Base-by-base conservation (phyloP, 2,113 vertebrate species). In the Rhabdornis inornatus region DNA sequence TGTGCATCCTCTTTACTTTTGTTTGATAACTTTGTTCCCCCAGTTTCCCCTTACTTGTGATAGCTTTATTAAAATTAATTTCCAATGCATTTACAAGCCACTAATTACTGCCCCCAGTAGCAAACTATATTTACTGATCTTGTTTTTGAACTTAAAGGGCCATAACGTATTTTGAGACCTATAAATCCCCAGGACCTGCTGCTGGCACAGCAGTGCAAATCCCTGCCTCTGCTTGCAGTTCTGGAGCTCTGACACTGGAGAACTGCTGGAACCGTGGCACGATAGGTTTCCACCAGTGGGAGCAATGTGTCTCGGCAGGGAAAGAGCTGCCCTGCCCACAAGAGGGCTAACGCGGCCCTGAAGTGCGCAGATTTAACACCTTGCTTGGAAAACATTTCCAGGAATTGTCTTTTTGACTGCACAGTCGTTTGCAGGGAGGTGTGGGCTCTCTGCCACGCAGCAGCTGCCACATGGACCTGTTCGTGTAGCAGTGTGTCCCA, bases 401-500 rank as follows among this genome's bases (percentile, higher is more conserved):
- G 33, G 42, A 47, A 1, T 14, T n/a, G 15, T 6, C 13, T 42
- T 78, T 78, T 66, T 66, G 15, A 22, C 39, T 35, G 23, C 28
- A 37, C 15, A 17, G 30, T 13, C 6, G 7, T 80, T 55, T 66
- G 13, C 20, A 87, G 39, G 56, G 19, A 59, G 14, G 7, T 71
- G 18, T 24, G 61, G 21, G 15, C 8, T 82, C 35, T 28, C 24
- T 80, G 44, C 23, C 11, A 6, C 2, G 6, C 31, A 49, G 15
- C 11, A 61, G 44, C 12, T 2, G 6, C 23, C 17, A 7, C 15
- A 9, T 2, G 31, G 24, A 15, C 3, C 2, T 13, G 11, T 9
- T 65, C 1, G 2, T 57, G 53, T 3, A n/a, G 15, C 3, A 39
- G 33, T 6, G 15, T 1, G 6, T 5, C 20, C 13, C 33, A n/a